A percentile compares a stretch with the other conserved stretches of the same genome.
These are phyloP conservation scores for Peromyscus maniculatus DNA, from an alignment of 2,113 vertebrate species.

Conservation along the genomic window DNA sequence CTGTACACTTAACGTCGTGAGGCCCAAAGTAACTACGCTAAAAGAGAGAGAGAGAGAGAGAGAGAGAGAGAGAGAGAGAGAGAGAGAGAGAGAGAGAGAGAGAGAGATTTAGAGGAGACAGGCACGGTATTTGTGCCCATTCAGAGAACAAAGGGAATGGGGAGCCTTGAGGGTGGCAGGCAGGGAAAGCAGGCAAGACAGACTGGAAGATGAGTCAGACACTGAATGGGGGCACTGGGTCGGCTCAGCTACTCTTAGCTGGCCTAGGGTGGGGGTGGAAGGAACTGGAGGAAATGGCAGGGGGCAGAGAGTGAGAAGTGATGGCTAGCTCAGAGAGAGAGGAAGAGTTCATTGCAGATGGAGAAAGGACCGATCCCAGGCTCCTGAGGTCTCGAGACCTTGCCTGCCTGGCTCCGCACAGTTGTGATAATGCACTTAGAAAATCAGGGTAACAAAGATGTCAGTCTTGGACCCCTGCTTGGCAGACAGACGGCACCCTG, in stretches of 20 bases:
- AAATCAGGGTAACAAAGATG: constrained; percentile 19
- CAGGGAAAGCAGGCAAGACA: neutral
- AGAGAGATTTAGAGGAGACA: constrained; percentile 39
- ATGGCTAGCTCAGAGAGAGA: neutral
- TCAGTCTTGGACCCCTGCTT: constrained; percentile 28
- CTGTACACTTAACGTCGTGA: neutral
- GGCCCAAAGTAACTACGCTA: neutral
- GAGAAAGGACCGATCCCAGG: neutral
- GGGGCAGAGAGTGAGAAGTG: no score
- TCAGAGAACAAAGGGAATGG: constrained; percentile 68
- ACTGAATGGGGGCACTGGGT: constrained; percentile 78
- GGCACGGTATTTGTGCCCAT: neutral
- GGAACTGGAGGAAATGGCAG: neutral
- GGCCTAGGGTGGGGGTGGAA: neutral
- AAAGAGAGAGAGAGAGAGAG: neutral
- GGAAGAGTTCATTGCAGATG: neutral
- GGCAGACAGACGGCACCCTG: constrained; percentile 56
- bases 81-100: neutral
- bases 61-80: no score
- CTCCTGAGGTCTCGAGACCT: neutral
- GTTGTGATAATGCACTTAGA: neutral
- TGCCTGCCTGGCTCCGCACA: neutral
- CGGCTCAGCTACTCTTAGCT: neutral
- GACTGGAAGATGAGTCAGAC: constrained; percentile 62
- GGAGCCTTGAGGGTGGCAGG: constrained; percentile 42